These are phyloP conservation scores for Xenus cinereus DNA, from an alignment of 2,113 vertebrate species.

Conservation along the genomic window DNA sequence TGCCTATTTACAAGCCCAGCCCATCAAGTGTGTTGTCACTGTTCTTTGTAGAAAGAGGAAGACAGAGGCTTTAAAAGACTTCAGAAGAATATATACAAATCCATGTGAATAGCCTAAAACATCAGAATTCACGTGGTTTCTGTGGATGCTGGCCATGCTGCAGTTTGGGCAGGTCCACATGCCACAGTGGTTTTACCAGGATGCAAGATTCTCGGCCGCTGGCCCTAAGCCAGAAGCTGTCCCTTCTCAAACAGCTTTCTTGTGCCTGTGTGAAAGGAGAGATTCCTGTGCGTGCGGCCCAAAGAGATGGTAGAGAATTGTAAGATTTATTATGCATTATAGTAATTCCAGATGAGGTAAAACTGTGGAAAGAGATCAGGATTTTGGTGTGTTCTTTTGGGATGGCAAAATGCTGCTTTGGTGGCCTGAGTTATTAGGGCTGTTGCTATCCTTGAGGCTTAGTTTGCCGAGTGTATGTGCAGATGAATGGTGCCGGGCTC, in stretches of 20 bases:
- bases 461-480: not conserved
- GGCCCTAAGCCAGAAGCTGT: not conserved
- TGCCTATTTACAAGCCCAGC: constrained; percentile 3
- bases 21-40: not conserved
- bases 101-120: not conserved
- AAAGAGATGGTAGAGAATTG: not conserved
- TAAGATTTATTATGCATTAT: not conserved
- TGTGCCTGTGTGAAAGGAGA: not conserved
- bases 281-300: not conserved
- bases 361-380: not conserved
- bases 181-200: not conserved
- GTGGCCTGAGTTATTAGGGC: not conserved
- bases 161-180: not conserved
- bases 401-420: not conserved
- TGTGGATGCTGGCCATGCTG: not conserved
- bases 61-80: not conserved
- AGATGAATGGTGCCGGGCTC: not conserved
- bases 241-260: not conserved
- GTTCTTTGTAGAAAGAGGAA: constrained; percentile 5
- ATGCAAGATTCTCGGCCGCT: not conserved
- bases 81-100: not conserved
- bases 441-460: not conserved
- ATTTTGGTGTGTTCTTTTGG: not conserved
- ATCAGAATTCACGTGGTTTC: not conserved
- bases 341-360: not conserved